Conservation (phyloP, 2,888 invertebrate genomes). For the Nowickia ferox region DNA sequence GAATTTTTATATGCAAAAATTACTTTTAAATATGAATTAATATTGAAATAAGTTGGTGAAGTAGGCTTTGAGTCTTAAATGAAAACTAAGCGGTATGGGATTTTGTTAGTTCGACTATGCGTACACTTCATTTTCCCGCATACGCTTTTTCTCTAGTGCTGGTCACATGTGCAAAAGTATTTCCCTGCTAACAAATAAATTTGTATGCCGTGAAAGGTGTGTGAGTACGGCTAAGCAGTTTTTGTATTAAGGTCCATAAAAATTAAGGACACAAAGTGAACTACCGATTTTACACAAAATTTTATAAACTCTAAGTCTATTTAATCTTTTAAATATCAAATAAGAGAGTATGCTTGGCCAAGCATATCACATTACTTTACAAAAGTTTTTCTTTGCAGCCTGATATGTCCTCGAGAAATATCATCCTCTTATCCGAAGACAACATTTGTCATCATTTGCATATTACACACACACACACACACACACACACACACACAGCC, state of each 20-base stretch:
- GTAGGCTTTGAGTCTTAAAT: too few relatives aligned
- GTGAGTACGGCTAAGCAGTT: neutral
- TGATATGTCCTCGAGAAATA: neutral
- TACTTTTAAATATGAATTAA: too few relatives aligned
- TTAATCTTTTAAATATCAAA: neutral
- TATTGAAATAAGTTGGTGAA: too few relatives aligned
- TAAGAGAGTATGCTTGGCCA: neutral
- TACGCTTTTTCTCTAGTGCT: too few relatives aligned
- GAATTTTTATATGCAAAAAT: too few relatives aligned
- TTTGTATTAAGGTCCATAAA: neutral
- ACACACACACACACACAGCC: too few relatives aligned
- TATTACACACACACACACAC: neutral
- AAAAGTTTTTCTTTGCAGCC: neutral
- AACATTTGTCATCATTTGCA: constrained; percentile 44
- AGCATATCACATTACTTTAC: neutral
- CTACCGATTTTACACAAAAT: neutral
- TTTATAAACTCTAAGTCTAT: neutral
- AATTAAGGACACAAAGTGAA: neutral
- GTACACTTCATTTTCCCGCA: too few relatives aligned
- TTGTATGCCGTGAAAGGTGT: too few relatives aligned
- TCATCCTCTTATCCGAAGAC: neutral
- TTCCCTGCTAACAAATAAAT: too few relatives aligned
- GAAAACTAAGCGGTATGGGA: too few relatives aligned
- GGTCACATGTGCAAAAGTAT: too few relatives aligned
- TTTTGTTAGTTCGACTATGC: too few relatives aligned